These are phyloP conservation scores for Agonopterix heracliana DNA, from an alignment of 2,888 invertebrate species.

Conservation along the genomic window DNA sequence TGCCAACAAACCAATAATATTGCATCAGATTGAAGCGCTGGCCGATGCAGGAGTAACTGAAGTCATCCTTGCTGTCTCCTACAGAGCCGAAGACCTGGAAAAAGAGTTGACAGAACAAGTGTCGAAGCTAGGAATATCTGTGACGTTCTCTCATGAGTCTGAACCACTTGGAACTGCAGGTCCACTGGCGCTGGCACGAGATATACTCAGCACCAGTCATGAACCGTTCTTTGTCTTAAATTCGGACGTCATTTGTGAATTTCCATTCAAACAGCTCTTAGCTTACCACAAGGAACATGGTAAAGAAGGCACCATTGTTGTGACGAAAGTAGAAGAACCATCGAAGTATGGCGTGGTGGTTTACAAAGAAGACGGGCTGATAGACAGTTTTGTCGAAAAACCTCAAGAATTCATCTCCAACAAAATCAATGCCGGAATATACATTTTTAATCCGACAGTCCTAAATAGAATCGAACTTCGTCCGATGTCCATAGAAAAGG, in stretches of 20 bases:
- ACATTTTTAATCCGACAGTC: constrained; percentile 95
- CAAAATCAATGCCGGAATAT: constrained; percentile 99
- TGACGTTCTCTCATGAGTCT: constrained; percentile 95
- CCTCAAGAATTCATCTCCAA: constrained; percentile 99
- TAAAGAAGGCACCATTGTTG: constrained; percentile 62
- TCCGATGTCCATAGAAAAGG: constrained; percentile 99
- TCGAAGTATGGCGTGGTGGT: constrained; percentile 99
- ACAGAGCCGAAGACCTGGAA: constrained; percentile 98
- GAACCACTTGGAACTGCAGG: constrained; percentile 99
- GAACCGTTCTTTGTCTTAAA: constrained; percentile 99
- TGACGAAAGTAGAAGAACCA: constrained; percentile 99
- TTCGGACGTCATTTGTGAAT: constrained; percentile 99
- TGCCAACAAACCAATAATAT: constrained; percentile 98
- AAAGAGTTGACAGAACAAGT: constrained; percentile 90
- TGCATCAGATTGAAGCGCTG: constrained; percentile 97
- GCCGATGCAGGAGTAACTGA: constrained; percentile 88
- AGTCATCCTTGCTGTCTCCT: constrained; percentile 98
- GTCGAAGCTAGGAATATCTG: constrained; percentile 89
- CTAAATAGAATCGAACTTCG: constrained; percentile 92
- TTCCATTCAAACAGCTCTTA: constrained; percentile 97
- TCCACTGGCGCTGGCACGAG: constrained; percentile 92
- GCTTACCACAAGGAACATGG: constrained; percentile 95
- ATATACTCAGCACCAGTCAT: constrained; percentile 81
- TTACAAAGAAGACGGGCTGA: constrained; percentile 89
- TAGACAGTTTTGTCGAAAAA: constrained; percentile 97